Percentiles rank a stretch among this genome's conserved stretches.
Conservation (phyloP, 2,113 vertebrate genomes). For the Rostratula benghalensis region DNA sequence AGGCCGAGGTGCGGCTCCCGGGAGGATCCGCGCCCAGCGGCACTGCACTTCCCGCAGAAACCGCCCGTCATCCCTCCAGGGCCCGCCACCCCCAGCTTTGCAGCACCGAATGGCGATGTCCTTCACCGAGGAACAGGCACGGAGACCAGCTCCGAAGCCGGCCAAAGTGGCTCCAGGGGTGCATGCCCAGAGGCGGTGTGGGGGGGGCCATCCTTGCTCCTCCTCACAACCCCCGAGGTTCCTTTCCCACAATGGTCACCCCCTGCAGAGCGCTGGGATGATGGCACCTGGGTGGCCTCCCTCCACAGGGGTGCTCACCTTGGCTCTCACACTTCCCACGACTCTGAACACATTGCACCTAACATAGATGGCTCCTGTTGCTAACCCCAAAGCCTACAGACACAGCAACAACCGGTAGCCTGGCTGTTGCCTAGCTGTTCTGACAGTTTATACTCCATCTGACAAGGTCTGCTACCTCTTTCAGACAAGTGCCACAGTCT, state of each 20-base stretch:
- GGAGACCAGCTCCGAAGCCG: rapidly evolving
- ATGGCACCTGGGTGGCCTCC: rapidly evolving
- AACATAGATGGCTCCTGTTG: rapidly evolving
- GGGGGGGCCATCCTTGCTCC: not conserved
- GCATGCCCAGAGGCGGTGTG: rapidly evolving
- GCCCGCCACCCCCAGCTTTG: rapidly evolving
- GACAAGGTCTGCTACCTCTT: not conserved
- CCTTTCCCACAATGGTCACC: rapidly evolving
- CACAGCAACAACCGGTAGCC: too few relatives aligned
- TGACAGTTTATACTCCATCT: too few relatives aligned
- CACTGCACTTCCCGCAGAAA: not conserved
- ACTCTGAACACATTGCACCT: rapidly evolving
- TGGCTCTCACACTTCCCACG: rapidly evolving
- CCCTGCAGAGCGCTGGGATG: rapidly evolving
- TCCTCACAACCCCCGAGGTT: rapidly evolving
- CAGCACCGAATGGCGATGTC: rapidly evolving
- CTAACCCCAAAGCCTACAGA: rapidly evolving
- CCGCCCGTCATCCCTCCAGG: rapidly evolving
- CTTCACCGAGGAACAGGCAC: rapidly evolving
- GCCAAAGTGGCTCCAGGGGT: not conserved
- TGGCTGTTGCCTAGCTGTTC: not conserved
- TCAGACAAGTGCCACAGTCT: not conserved
- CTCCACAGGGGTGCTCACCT: rapidly evolving
- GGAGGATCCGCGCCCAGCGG: rapidly evolving
- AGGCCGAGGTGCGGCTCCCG: not conserved